Evolutionary conservation across 2,113 vertebrate species (phyloP), one percentile per base, ranked within the genome.

Genomic region (Nyctereutes procyonoides): DNA sequence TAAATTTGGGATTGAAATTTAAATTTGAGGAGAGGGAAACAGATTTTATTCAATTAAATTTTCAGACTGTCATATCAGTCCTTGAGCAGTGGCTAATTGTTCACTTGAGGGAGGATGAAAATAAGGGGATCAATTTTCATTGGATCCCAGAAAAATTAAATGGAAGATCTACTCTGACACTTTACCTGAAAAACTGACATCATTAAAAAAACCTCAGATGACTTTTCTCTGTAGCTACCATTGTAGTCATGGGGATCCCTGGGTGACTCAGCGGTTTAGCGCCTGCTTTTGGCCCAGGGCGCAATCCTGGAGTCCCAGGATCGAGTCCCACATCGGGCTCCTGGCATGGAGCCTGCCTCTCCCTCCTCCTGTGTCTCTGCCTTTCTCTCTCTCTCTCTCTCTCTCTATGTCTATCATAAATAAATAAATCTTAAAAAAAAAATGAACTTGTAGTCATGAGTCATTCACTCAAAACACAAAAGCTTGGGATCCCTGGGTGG

Each of bases 391-490:
- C n/a, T n/a, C n/a, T n/a, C n/a, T n/a, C n/a, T n/a, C n/a, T n/a
- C n/a, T n/a, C n/a, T n/a, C n/a, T n/a, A n/a, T n/a, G n/a, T n/a
- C n/a, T n/a, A n/a, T n/a, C n/a, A n/a, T n/a, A n/a, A n/a, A n/a
- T n/a, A n/a, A n/a, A n/a, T n/a, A n/a, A n/a, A n/a, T n/a, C n/a
- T n/a, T n/a, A n/a, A n/a, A n/a, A n/a, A n/a, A n/a, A n/a, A n/a
- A n/a, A n/a, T 98, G 97, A 98, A 97, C 92, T 98, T 98, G 98
- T n/a, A 98, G 97, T 98, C 98, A 97, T 73, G 88, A 98, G 89
- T 84, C 81, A 97, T 95, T 98, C 90, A 97, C 97, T 98, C 95
- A 98, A 97, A 98, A 98, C 97, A 98, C 98, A 98, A 97, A 22
- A 98, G 97, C 92, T 43, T n/a, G n/a, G n/a, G n/a, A n/a, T n/a